These are phyloP conservation scores for Corythornis vintsioides DNA, from an alignment of 2,113 vertebrate genomes.

Conservation along the genomic window DNA sequence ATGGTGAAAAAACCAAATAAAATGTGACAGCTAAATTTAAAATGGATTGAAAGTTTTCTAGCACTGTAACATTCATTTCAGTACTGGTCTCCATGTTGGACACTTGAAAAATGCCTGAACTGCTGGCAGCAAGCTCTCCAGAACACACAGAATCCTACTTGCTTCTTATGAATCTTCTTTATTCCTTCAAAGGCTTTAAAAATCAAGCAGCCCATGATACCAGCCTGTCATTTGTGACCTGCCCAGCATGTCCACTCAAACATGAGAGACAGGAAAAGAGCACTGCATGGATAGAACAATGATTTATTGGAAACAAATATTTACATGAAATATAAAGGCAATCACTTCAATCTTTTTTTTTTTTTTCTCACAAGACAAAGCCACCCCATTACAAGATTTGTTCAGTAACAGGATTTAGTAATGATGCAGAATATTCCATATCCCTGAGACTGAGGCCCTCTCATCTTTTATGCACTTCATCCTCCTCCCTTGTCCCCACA, in stretches of 20 bases:
- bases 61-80: neutral
- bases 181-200: neutral
- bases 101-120: neutral
- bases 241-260: neutral
- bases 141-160: neutral
- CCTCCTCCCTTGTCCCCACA: fast-evolving
- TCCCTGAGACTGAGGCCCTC: constrained; percentile 11
- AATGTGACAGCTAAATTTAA: neutral
- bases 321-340: neutral
- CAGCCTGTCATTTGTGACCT: neutral
- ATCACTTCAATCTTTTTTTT: neutral
- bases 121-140: neutral
- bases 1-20: neutral
- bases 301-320: constrained; percentile 36
- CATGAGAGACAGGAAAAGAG: neutral
- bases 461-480: neutral
- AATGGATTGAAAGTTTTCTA: neutral
- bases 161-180: neutral
- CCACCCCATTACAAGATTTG: neutral
- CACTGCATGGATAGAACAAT: neutral
- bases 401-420: neutral
- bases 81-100: neutral
- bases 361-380: neutral
- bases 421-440: neutral
- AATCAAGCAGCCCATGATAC: neutral